phyloP scores from a whole-genome alignment of 2,113 vertebrate genomes.

The Pseudorectes ferrugineus region DNA sequence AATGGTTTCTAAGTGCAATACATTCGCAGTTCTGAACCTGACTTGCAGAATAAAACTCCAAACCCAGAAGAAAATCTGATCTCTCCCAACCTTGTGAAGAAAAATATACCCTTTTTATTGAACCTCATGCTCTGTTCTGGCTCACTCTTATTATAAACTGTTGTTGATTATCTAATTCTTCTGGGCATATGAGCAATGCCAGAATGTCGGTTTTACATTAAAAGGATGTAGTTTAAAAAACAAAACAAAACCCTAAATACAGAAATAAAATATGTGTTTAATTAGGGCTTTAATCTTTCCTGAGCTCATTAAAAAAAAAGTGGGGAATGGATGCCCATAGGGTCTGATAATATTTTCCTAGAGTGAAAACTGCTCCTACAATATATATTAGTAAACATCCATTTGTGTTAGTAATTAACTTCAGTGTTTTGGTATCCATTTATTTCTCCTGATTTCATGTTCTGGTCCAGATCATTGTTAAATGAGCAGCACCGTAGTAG shows the following conservation, averaged over 20 bases:
- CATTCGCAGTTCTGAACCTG: not conserved
- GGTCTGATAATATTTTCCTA: constrained; percentile 69
- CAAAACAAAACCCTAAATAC: constrained; percentile 66
- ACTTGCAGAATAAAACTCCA: not conserved
- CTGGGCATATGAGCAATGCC: constrained; percentile 63
- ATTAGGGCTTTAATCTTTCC: constrained; percentile 75
- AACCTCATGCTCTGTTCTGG: constrained; percentile 53
- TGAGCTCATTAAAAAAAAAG: constrained; percentile 45
- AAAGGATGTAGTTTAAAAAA: constrained; percentile 72
- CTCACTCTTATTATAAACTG: constrained; percentile 65
- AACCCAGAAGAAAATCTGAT: not conserved
- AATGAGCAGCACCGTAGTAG: not conserved
- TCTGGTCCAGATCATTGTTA: constrained; percentile 42
- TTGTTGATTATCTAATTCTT: constrained; percentile 72
- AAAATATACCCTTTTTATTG: not conserved
- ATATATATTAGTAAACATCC: constrained; percentile 67
- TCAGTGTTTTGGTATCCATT: constrained; percentile 55
- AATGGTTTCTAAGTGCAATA: not conserved
- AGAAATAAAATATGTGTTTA: constrained; percentile 77
- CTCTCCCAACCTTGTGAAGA: not conserved
- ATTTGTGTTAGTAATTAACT: constrained; percentile 67
- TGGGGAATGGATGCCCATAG: constrained; percentile 48
- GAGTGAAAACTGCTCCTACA: constrained; percentile 54
- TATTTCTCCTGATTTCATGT: constrained; percentile 60
- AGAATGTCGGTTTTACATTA: constrained; percentile 74